Evolutionary conservation across 2,888 invertebrate species (phyloP).

Genomic region (Polietes domitor): DNA sequence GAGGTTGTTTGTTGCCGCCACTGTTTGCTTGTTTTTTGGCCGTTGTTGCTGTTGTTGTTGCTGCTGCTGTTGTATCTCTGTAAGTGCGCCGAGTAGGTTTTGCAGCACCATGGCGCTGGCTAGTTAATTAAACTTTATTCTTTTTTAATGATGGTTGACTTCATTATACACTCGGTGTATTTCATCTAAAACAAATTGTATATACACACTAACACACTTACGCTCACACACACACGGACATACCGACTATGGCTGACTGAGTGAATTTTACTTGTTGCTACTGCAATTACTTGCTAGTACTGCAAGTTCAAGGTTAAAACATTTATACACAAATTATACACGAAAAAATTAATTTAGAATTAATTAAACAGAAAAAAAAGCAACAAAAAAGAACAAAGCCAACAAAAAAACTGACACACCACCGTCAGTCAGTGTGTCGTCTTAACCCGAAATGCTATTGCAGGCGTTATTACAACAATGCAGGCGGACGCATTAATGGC

Average conservation of each 20-base stretch:
- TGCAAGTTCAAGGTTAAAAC: conserved; percentile 64
- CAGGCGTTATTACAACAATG: not conserved
- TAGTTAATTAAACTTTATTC: conserved; percentile 60
- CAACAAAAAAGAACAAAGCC: not conserved
- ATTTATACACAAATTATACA: conserved; percentile 30
- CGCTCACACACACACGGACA: not conserved
- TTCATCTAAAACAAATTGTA: conserved; percentile 5
- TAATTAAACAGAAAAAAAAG: conserved; percentile 9
- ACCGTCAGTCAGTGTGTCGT: not conserved
- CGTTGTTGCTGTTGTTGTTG: not conserved
- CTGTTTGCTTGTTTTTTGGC: not conserved
- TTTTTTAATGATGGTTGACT: conserved; percentile 63
- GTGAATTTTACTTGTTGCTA: conserved; percentile 20
- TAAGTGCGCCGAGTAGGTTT: not conserved
- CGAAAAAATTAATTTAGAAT: conserved; percentile 22
- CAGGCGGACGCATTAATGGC: not conserved
- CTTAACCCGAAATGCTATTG: not conserved
- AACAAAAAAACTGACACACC: not conserved
- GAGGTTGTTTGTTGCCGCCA: not conserved
- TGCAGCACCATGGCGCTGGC: conserved; percentile 5
- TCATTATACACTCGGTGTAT: conserved; percentile 31
- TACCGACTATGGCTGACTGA: too few relatives aligned
- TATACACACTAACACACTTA: conserved; percentile 10
- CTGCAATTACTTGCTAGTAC: conserved; percentile 59
- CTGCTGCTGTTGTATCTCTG: not conserved